Evolutionary conservation across 2,888 invertebrate genomes (phyloP), one percentile per base, ranked within the genome.

Genomic region (Orchesellides sinensis): DNA sequence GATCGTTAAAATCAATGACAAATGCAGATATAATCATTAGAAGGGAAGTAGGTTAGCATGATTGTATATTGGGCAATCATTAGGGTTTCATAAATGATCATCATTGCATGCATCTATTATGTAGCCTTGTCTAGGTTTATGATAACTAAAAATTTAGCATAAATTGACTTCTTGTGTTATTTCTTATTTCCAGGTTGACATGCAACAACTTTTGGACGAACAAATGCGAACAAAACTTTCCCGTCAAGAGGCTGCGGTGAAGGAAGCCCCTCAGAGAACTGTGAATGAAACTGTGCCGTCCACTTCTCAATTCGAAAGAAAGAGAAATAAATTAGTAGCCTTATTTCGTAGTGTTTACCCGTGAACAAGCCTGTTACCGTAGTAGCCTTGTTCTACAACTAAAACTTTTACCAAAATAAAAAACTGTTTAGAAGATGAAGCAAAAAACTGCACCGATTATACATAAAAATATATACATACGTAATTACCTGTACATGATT

Each of bases 201-300:
- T 98, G 96, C 96, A 98, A 89, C 95, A 96, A 89, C 91, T 98
- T 54, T 92, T 98, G 82, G 96, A 97, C 88, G 96, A 97, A 89
- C 97, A 97, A 90, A 94, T 98, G 93, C 94, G 94, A 85, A 94
- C 93, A 89, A 96, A 97, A 91, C 91, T 98, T 88, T 93, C 94
- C 83, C 92, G 82, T 49, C 86, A 88, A 70, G 86, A 88, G 61
- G 84, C 83, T 19, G 74, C 81, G 23, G 74, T 81, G 23, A 84
- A 85, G 68, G 86, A 87, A 47, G 49, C 68, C 59, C 83, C 85
- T 21, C 77, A 83, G 45, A 81, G 82, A 69, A 69, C 80, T 75
- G 72, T 84, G 65, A 83, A 68, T 74, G 87, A 86, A 75, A 84
- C 85, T 82, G 75, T 83, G 75, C 78, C 84, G 52, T 83, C 84